These are phyloP conservation scores for Melanostoma scalare DNA, from an alignment of 2,888 invertebrate genomes.

Conservation along the genomic window DNA sequence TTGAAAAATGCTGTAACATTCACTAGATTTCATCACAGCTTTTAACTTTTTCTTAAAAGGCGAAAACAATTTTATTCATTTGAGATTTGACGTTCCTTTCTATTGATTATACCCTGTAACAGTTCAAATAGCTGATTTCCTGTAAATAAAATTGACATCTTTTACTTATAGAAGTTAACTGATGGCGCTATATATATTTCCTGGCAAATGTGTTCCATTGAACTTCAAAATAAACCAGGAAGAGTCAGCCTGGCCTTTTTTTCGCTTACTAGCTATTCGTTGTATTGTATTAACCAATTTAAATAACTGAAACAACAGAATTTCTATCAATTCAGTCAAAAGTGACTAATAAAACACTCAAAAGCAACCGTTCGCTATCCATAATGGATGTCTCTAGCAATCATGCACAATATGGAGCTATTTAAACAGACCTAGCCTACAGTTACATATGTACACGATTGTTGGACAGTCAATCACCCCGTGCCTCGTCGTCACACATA, in stretches of 20 bases:
- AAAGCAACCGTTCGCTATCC: conserved; percentile 33
- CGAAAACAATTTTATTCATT: no score
- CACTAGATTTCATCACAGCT: no score
- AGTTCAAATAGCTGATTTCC: no score
- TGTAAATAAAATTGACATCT: no score
- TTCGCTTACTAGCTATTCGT: not conserved
- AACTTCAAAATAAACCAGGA: conserved; percentile 21
- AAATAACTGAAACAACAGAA: conserved; percentile 35
- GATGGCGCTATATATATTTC: no score
- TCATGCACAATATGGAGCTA: conserved; percentile 46
- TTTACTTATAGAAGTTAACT: no score
- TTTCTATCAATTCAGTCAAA: conserved; percentile 31
- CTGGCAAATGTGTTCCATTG: not conserved
- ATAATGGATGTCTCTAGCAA: conserved; percentile 18
- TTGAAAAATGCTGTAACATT: no score
- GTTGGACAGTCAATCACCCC: conserved; percentile 72
- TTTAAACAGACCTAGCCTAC: conserved; percentile 39
- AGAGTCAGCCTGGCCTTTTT: not conserved
- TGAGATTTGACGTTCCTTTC: no score
- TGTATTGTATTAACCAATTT: not conserved
- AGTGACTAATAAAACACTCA: conserved; percentile 51
- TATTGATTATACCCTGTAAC: no score
- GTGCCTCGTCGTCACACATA: conserved; percentile 41
- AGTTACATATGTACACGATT: conserved; percentile 53
- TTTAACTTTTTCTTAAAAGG: no score